A percentile compares a stretch with the other conserved stretches of the same genome.
Conservation (phyloP, 1,140 invertebrate species). For the Cotesia vestalis region DNA sequence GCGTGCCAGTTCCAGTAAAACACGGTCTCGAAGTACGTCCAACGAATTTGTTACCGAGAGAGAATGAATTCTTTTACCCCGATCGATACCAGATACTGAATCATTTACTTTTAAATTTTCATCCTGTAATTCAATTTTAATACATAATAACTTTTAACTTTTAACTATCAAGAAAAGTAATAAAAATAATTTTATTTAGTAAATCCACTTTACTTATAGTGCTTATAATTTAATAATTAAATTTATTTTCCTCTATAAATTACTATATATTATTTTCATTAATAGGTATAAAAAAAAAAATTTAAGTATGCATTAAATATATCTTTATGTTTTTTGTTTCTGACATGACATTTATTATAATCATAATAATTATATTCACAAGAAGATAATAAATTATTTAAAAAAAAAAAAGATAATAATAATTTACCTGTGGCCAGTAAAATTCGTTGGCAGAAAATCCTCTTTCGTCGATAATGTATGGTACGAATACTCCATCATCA, state of each 20-base stretch:
- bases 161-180: too few relatives aligned
- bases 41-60: conserved; percentile 70
- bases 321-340: too few relatives aligned
- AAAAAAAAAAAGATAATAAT: neutral
- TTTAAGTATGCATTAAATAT: too few relatives aligned
- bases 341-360: too few relatives aligned
- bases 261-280: too few relatives aligned
- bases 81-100: conserved; percentile 14
- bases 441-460: neutral
- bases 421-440: conserved; percentile 10
- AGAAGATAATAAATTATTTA: too few relatives aligned
- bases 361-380: too few relatives aligned
- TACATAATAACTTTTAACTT: neutral
- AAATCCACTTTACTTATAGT: too few relatives aligned
- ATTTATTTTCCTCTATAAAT: too few relatives aligned
- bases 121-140: neutral
- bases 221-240: too few relatives aligned
- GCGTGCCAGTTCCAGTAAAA: conserved; percentile 68
- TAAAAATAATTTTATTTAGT: too few relatives aligned
- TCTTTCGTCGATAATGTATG: conserved; percentile 9
- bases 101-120: conserved; percentile 21
- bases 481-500: conserved; percentile 1
- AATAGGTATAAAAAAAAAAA: too few relatives aligned
- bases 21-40: conserved; percentile 68
- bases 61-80: conserved; percentile 47